Evolutionary conservation across 1,140 invertebrate genomes (phyloP), one percentile per base, ranked within the genome.

Genomic region (Drosophila setifemur): DNA sequence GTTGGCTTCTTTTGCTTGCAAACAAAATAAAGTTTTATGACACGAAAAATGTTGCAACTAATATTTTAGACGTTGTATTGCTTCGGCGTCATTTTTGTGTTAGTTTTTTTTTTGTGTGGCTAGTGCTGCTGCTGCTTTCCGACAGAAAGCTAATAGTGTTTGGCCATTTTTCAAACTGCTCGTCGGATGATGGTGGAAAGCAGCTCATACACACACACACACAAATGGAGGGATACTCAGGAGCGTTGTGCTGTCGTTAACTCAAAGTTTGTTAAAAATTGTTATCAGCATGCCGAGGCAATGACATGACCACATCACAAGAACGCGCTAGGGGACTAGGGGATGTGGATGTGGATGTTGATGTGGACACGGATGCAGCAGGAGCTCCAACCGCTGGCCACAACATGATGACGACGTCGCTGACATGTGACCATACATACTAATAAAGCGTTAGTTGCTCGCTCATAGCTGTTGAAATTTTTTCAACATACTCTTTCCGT

Each of bases 251-350:
- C 40, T 83, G 79, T 85, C 79, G 81, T 85, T 85, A 85, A 77
- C 79, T 85, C 74, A 79, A 85, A 85, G 81, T 85, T 85, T 86
- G 79, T 85, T 79, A 69, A 79, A 73, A 79, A 79, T 79, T 79
- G 71, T 85, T 85, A 85, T 85, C 81, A 85, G 79, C 58, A 67
- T 71, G 79, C 70, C 49, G 74, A 74, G 58, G 79, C 79, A 85
- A 86, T 85, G 81, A 85, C 79, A 86, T 85, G 79, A 78, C 79
- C 79, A 72, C 79, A 85, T 85, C 79, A 85, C 60, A 79, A 53
- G 70, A 50, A 66, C 57, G 43, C 60, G 58, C 39, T 25, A n/a
- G 33, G 42, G 29, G 33, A 29, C 16, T n/a, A n/a, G 14, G 29
- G 23, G 14, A 48, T 48, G 40, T 16, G 29, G 40, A 9, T 6